Percentiles rank a stretch among this genome's conserved stretches.
phyloP scores from a whole-genome alignment of 1,140 invertebrate species.

The Mylabris phalerata region DNA sequence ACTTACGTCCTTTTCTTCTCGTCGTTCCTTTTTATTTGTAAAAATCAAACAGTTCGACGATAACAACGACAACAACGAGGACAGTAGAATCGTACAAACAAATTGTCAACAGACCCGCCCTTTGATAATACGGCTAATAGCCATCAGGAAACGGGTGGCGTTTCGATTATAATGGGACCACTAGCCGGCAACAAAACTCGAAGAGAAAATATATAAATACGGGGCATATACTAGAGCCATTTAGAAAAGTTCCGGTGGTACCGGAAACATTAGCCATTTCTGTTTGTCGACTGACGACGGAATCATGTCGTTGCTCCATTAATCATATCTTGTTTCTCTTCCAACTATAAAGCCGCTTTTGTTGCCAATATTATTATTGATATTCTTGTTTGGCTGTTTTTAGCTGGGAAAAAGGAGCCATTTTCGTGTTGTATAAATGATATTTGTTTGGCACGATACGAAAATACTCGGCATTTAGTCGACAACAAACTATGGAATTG shows the following conservation, averaged over 20 bases:
- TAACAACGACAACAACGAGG: no score
- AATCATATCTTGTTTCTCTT: slow-evolving; percentile 36
- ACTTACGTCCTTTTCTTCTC: slow-evolving; percentile 16
- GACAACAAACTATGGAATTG: no score
- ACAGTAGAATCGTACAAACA: slow-evolving; percentile 26
- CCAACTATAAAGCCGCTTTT: slow-evolving; percentile 24
- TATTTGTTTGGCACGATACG: slow-evolving; percentile 38
- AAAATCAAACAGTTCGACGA: slow-evolving; percentile 28
- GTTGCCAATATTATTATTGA: slow-evolving; percentile 39
- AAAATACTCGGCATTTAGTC: slow-evolving; percentile 24
- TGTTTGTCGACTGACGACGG: slow-evolving; percentile 15
- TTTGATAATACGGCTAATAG: slow-evolving; percentile 39
- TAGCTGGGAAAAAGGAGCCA: slow-evolving; percentile 16
- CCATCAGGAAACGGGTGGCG: slow-evolving; percentile 37
- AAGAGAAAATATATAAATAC: no score
- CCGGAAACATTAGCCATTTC: slow-evolving; percentile 40
- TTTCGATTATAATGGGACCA: slow-evolving; percentile 22
- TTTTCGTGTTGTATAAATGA: slow-evolving; percentile 39
- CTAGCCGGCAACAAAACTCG: slow-evolving; percentile 11
- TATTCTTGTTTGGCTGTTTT: slow-evolving; percentile 33
- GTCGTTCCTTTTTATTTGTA: slow-evolving; percentile 15
- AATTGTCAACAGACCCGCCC: slow-evolving; percentile 35
- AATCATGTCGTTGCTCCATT: slow-evolving; percentile 34
- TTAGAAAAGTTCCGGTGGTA: slow-evolving; percentile 37
- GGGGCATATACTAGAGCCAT: slow-evolving; percentile 20